Evolutionary conservation across 1,140 invertebrate species (phyloP).

Genomic region (Bradysia coprophila): DNA sequence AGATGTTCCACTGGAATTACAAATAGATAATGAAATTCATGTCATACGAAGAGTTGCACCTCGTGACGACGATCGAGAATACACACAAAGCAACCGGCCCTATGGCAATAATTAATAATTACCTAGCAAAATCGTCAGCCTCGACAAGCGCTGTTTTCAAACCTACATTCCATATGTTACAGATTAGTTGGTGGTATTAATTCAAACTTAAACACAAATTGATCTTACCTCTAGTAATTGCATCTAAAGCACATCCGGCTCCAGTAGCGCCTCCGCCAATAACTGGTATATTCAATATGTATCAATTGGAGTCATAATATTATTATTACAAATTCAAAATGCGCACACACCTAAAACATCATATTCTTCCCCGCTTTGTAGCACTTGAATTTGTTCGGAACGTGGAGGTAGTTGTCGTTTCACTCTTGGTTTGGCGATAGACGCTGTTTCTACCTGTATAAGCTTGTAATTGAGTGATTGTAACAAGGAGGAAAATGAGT

Average conservation of each 20-base stretch:
- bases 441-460: conserved; percentile 22
- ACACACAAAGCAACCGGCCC: too few relatives aligned
- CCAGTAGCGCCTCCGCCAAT: conserved; percentile 94
- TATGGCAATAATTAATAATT: too few relatives aligned
- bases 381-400: conserved; percentile 57
- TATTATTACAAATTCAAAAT: too few relatives aligned
- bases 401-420: conserved; percentile 61
- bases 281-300: too few relatives aligned
- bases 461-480: neutral
- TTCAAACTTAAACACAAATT: conserved; percentile 1
- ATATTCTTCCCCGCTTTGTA: conserved; percentile 58
- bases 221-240: conserved; percentile 58
- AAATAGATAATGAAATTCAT: too few relatives aligned
- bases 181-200: too few relatives aligned
- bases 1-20: conserved; percentile 94
- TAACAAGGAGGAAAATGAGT: neutral
- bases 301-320: too few relatives aligned
- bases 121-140: conserved; percentile 91
- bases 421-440: conserved; percentile 30
- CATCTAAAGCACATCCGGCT: conserved; percentile 80
- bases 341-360: too few relatives aligned
- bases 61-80: too few relatives aligned
- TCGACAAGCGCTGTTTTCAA: conserved; percentile 94
- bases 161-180: too few relatives aligned
- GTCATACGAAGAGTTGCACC: too few relatives aligned